These are phyloP conservation scores for Amphilophus citrinellus DNA, from an alignment of 2,113 vertebrate species.

Conservation along the genomic window DNA sequence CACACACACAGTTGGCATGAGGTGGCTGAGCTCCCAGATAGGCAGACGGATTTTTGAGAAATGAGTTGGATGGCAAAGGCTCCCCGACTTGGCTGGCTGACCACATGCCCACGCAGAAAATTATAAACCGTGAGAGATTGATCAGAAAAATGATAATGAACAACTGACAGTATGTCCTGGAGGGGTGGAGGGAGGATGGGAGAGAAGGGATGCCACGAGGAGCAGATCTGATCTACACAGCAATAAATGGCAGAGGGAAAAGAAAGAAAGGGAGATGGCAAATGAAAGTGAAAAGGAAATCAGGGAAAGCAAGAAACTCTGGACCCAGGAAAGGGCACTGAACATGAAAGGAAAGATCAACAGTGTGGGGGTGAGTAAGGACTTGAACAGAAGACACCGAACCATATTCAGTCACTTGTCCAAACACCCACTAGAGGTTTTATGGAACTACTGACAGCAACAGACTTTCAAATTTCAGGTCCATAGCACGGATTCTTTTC, in stretches of 20 bases:
- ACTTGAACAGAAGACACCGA: not conserved
- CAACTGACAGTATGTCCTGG: slow-evolving; percentile 28
- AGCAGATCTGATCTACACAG: slow-evolving; percentile 28
- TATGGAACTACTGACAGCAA: not conserved
- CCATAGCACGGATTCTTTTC: not conserved
- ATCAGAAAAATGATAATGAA: slow-evolving; percentile 62
- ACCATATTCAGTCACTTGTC: not conserved
- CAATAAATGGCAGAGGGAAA: slow-evolving; percentile 22
- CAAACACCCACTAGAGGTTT: not conserved
- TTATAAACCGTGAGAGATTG: slow-evolving; percentile 48
- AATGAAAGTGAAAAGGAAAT: not conserved
- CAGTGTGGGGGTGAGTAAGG: not conserved
- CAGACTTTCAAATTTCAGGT: not conserved
- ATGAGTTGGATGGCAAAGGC: slow-evolving; percentile 49
- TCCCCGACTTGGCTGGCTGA: slow-evolving; percentile 46
- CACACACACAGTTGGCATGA: slow-evolving; percentile 30
- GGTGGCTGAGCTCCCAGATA: slow-evolving; percentile 48
- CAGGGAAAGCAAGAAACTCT: not conserved
- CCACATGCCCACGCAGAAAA: slow-evolving; percentile 56
- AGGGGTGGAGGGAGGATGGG: not conserved
- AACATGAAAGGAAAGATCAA: not conserved
- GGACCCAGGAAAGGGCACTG: accelerated
- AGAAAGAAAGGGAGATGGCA: slow-evolving; percentile 4
- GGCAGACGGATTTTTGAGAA: slow-evolving; percentile 68
- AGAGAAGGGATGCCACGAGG: not conserved